Conservation (phyloP, 2,113 vertebrate genomes). For the Sprattus sprattus region DNA sequence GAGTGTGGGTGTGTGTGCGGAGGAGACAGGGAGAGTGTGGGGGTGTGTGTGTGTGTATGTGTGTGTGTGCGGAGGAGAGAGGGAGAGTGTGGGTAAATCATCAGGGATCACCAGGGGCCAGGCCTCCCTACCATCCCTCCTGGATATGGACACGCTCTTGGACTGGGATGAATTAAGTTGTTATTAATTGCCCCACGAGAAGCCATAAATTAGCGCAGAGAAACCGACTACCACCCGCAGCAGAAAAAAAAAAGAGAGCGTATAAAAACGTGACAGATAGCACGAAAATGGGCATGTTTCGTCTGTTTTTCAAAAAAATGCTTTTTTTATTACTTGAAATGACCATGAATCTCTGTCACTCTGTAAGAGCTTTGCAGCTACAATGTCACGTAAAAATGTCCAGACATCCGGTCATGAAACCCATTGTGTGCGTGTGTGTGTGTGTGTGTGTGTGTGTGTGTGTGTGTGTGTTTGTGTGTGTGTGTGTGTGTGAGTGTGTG, state of each 20-base stretch:
- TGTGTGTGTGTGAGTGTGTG: not conserved
- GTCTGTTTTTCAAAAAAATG: not conserved
- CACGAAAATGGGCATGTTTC: not conserved
- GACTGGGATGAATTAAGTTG: conserved; percentile 61
- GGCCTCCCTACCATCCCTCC: conserved; percentile 49
- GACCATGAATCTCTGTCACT: not conserved
- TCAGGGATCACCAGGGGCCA: conserved; percentile 45
- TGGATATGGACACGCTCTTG: conserved; percentile 52
- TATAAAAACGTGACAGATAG: conserved; percentile 19
- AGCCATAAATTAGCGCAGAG: conserved; percentile 60
- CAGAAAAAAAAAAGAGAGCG: conserved; percentile 38
- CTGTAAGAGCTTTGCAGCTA: conserved; percentile 3
- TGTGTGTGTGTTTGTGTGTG: no score
- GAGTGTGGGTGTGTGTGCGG: conserved; percentile 34
- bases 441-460: not conserved
- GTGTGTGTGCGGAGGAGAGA: conserved; percentile 15
- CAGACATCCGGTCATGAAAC: conserved; percentile 11
- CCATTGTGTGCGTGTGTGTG: not conserved
- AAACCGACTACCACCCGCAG: conserved; percentile 38
- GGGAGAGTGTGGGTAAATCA: conserved; percentile 53
- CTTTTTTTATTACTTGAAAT: not conserved
- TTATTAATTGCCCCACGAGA: conserved; percentile 68
- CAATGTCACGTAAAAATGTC: conserved; percentile 12
- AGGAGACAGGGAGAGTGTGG: conserved; percentile 25
- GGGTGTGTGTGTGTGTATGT: no score